phyloP scores from a whole-genome alignment of 2,113 vertebrate genomes.

The Panthera tigris region DNA sequence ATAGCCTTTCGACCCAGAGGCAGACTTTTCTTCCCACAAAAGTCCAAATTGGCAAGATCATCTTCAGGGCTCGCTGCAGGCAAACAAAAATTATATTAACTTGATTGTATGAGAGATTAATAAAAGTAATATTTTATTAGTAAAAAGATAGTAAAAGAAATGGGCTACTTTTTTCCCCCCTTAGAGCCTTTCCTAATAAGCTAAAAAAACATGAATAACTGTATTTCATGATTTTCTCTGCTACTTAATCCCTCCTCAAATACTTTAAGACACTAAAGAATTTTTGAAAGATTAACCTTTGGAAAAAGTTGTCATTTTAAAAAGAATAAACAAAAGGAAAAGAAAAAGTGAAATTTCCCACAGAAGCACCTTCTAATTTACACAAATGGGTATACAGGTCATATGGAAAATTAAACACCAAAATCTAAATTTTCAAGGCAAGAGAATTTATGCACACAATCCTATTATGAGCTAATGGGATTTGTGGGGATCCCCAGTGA shows the following conservation, averaged over 20 bases:
- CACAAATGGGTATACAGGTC: conserved; percentile 67
- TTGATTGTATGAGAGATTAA: neutral
- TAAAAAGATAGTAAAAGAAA: neutral
- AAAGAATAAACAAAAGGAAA: conserved; percentile 52
- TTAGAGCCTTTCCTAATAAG: neutral
- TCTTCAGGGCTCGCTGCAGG: neutral
- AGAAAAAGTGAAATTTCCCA: conserved; percentile 59
- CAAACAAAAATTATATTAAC: neutral
- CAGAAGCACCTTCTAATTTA: conserved; percentile 53
- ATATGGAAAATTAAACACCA: conserved; percentile 67
- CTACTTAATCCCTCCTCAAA: neutral
- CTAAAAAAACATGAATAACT: conserved; percentile 18
- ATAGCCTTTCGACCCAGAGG: neutral
- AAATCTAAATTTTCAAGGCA: conserved; percentile 71
- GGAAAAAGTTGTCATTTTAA: conserved; percentile 29
- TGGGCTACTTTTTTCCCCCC: neutral
- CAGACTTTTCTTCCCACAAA: neutral
- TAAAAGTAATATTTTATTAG: neutral
- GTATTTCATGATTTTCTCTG: conserved; percentile 53
- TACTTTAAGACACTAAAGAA: conserved; percentile 44
- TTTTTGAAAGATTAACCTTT: conserved; percentile 57
- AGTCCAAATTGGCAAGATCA: neutral
- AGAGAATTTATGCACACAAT: conserved; percentile 73
- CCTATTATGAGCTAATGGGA: conserved; percentile 76
- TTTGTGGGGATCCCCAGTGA: conserved; percentile 72